Conservation (phyloP, 64 coral and sea anemone genomes). For the Montipora efflorescens region DNA sequence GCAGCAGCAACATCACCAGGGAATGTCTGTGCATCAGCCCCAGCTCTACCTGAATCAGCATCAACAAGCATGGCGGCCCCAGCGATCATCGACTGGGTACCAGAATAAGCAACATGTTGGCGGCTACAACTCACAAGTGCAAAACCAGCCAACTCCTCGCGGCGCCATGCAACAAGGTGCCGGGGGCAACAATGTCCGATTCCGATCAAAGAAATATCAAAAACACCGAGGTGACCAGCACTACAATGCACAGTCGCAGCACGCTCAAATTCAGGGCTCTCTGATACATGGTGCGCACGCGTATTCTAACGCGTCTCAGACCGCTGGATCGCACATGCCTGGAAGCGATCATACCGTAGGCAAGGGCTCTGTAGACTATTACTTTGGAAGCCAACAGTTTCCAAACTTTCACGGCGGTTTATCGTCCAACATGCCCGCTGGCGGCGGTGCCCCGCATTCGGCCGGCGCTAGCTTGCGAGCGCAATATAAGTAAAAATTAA, state of each 20-base stretch:
- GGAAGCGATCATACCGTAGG: neutral
- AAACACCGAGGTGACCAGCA: constrained; percentile 23
- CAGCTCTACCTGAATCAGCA: constrained; percentile 29
- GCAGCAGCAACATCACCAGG: constrained; percentile 51
- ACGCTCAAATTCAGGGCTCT: neutral
- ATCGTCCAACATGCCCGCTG: constrained; percentile 2
- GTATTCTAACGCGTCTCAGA: neutral
- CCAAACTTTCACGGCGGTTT: constrained; percentile 11
- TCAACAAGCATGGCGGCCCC: constrained; percentile 16
- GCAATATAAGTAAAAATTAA: constrained; percentile 3
- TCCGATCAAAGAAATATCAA: neutral
- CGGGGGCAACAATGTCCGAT: constrained; percentile 1
- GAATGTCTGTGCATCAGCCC: constrained; percentile 21
- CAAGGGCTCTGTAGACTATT: constrained; percentile 27
- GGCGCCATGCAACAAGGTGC: constrained; percentile 18
- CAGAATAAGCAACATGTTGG: constrained; percentile 1
- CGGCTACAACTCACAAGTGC: neutral
- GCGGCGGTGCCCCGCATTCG: neutral
- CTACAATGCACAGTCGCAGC: constrained; percentile 27
- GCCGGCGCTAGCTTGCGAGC: constrained; percentile 2
- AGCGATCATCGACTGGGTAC: constrained; percentile 12
- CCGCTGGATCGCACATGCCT: constrained; percentile 13
- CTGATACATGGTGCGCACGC: constrained; percentile 8
- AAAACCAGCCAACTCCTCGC: constrained; percentile 42
- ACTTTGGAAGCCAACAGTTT: constrained; percentile 7